These are phyloP conservation scores for Argya squamiceps DNA, from an alignment of 2,797 vertebrate species.

Conservation along the genomic window DNA sequence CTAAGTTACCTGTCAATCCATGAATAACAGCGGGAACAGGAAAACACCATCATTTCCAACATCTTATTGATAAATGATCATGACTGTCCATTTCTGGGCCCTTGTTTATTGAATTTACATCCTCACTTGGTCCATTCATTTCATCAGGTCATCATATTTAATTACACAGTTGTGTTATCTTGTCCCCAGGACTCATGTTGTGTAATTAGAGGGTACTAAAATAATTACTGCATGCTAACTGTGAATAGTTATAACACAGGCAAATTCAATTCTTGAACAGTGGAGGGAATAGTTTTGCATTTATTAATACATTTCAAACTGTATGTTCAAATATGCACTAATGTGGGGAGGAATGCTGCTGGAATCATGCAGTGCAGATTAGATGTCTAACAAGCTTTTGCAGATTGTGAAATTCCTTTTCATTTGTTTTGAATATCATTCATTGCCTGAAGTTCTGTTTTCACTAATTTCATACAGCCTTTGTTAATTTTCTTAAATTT, in stretches of 20 bases:
- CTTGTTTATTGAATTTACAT: not conserved
- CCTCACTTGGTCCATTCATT: not conserved
- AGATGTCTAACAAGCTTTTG: not conserved
- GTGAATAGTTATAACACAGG: not conserved
- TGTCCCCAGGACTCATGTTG: not conserved
- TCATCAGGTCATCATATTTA: not conserved
- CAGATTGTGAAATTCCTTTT: not conserved
- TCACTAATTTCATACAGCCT: not conserved
- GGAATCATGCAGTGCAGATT: not conserved
- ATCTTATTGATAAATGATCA: not conserved
- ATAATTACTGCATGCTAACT: not conserved
- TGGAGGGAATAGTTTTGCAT: not conserved
- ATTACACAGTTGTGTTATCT: not conserved
- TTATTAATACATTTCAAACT: not conserved
- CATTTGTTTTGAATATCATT: not conserved
- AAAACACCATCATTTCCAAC: not conserved
- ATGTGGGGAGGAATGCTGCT: not conserved
- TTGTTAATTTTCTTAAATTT: not conserved
- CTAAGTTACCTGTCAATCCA: accelerated
- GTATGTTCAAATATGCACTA: not conserved
- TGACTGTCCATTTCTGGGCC: not conserved
- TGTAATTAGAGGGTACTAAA: not conserved
- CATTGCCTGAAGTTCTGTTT: not conserved
- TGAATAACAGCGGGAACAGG: not conserved
- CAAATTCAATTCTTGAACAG: not conserved